Percentiles rank a stretch among this genome's conserved stretches.
phyloP scores from a whole-genome alignment of 2,888 invertebrate species.

The Sarcophaga caerulescens region DNA sequence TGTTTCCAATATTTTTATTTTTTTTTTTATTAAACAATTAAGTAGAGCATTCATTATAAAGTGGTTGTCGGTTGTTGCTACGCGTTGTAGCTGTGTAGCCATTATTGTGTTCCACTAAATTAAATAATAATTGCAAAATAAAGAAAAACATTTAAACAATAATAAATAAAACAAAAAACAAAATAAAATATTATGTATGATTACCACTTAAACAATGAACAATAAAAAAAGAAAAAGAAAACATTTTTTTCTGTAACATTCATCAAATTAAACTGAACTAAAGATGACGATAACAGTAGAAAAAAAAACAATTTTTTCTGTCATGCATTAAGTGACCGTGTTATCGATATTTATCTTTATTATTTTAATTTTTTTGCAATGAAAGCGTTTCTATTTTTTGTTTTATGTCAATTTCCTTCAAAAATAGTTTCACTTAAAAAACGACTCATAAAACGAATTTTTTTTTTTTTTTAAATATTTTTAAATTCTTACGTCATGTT shows the following conservation, averaged over 20 bases:
- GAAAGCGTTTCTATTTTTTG: constrained; percentile 26
- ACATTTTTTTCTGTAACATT: constrained; percentile 6
- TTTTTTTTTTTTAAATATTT: not conserved
- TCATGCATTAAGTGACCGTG: not conserved
- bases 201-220: not conserved
- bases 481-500: constrained; percentile 21
- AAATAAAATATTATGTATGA: too few relatives aligned
- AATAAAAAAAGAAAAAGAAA: not conserved
- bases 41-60: constrained; percentile 24
- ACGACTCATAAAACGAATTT: not conserved
- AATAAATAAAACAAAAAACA: not conserved
- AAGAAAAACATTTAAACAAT: constrained; percentile 19
- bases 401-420: not conserved
- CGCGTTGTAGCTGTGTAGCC: constrained; percentile 2
- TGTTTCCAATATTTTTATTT: not conserved
- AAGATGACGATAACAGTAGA: constrained; percentile 8
- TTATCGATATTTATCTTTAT: constrained; percentile 38
- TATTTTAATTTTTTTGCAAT: constrained; percentile 13
- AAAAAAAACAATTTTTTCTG: not conserved
- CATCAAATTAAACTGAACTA: constrained; percentile 10
- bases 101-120: constrained; percentile 31
- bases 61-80: too few relatives aligned
- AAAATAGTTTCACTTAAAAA: not conserved
- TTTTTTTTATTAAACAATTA: not conserved
- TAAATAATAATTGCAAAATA: constrained; percentile 25